Base-by-base conservation (phyloP, 2,113 vertebrate genomes). In the Cnemophilus loriae region DNA sequence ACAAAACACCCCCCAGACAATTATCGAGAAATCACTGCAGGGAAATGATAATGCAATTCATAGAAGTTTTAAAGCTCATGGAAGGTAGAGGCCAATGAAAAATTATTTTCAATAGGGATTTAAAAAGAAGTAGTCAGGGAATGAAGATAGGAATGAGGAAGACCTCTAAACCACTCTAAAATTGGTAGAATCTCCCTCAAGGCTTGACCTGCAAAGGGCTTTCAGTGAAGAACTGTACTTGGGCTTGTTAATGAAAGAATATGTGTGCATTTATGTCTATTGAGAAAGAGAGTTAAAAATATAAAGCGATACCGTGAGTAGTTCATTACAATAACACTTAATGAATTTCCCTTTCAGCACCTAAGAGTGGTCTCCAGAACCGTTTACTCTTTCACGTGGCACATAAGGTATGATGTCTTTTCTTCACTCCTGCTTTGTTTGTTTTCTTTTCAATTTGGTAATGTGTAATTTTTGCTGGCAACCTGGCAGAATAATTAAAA, bases 371-470 rank as follows among this genome's bases (percentile, higher is more conserved):
- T 50, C 98, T 99, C 55, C 99, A 99, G 97, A 99, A 99, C 95
- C 98, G 99, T 44, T 98, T 99, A 33, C 98, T 99, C 53, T 99
- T 99, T 98, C 99, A 99, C 96, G 96, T 99, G 98, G 99, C 99
- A 69, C 99, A 99, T 96, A 99, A 99, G 99, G 99, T 99, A 97
- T 70, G 96, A 86, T 91, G 55, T 84, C 52, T 87, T 93, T n/a
- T 90, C 87, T 82, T 94, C 77, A 63, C 22, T 81, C 7, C n/a
- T 77, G 7, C 49, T 63, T 91, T 88, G 13, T 79, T 89, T 84
- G 65, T 65, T 94, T 93, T 76, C 81, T 74, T 94, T 96, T 86
- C 39, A 52, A 0, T 80, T 91, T 57, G 22, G 21, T 70, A 71
- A 52, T 56, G 18, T 73, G 79, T 75, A 84, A 89, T 92, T 86